Percentiles rank a stretch among this genome's conserved stretches.
Evolutionary conservation across 2,888 invertebrate genomes (phyloP).

Genomic region (Candidula unifasciata): DNA sequence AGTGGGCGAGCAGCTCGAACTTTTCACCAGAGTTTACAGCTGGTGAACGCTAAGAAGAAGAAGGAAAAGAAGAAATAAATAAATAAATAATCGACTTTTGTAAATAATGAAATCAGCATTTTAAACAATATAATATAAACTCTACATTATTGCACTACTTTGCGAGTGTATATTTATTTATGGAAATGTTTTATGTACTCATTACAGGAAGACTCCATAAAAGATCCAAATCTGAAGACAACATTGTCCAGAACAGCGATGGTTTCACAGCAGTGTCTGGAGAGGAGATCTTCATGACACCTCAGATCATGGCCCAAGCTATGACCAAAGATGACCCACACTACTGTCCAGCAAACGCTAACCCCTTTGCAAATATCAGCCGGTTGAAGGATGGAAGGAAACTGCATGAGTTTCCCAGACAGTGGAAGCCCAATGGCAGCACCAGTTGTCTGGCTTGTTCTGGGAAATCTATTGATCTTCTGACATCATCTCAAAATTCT

Average conservation of each 20-base stretch:
- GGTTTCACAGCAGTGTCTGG: conserved; percentile 31
- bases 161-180: too few species aligned
- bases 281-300: conserved; percentile 77
- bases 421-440: conserved; percentile 55
- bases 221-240: conserved; percentile 72
- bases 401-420: conserved; percentile 63
- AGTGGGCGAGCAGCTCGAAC: too few species aligned
- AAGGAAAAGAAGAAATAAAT: too few species aligned
- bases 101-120: neutral
- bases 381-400: conserved; percentile 72
- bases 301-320: conserved; percentile 83
- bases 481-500: conserved; percentile 25
- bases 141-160: too few species aligned
- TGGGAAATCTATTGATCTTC: neutral
- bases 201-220: conserved; percentile 58
- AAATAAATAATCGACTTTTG: too few species aligned
- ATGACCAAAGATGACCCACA: conserved; percentile 83
- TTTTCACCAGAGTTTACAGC: too few species aligned
- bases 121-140: neutral
- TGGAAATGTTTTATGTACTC: neutral
- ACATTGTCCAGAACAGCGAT: conserved; percentile 69
- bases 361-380: conserved; percentile 72
- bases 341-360: conserved; percentile 74
- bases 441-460: conserved; percentile 37
- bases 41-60: too few species aligned